Conservation (phyloP, 1,140 invertebrate species). For the Zaprionus inermis region DNA sequence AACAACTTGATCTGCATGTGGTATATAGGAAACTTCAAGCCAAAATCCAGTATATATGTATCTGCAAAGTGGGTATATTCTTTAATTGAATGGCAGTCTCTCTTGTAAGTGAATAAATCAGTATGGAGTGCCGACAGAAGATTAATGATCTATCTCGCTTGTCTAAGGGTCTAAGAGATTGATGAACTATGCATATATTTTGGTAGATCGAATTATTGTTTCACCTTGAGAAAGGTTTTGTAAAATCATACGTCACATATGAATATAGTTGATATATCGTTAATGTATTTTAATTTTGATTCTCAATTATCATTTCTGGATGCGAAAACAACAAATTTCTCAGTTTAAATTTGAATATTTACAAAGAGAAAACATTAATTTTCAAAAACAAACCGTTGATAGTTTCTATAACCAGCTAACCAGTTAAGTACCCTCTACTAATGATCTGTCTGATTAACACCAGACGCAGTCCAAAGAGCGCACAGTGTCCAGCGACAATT, state of each 20-base stretch:
- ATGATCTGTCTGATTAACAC: not conserved
- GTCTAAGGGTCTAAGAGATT: slow-evolving; percentile 1
- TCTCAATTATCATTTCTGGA: not conserved
- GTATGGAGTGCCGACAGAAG: not conserved
- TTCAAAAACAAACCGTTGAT: not conserved
- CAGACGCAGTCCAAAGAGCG: slow-evolving; percentile 13
- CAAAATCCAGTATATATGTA: not conserved
- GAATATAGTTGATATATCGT: not conserved
- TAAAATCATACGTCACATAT: not conserved
- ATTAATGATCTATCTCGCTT: slow-evolving; percentile 1
- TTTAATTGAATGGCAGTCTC: not conserved
- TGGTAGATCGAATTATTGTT: not conserved
- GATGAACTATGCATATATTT: slow-evolving; percentile 1
- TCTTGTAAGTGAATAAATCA: not conserved
- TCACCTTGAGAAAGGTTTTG: slow-evolving; percentile 3
- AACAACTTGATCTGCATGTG: not conserved
- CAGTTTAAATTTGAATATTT: not conserved
- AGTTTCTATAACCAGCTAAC: not conserved
- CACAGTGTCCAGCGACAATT: not conserved
- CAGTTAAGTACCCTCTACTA: slow-evolving; percentile 5
- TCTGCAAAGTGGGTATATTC: not conserved
- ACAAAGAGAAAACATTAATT: not conserved
- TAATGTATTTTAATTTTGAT: not conserved
- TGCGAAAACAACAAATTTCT: not conserved
- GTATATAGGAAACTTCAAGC: not conserved